phyloP scores from a whole-genome alignment of 2,888 invertebrate species.

The Zaprionus bogoriensis region DNA sequence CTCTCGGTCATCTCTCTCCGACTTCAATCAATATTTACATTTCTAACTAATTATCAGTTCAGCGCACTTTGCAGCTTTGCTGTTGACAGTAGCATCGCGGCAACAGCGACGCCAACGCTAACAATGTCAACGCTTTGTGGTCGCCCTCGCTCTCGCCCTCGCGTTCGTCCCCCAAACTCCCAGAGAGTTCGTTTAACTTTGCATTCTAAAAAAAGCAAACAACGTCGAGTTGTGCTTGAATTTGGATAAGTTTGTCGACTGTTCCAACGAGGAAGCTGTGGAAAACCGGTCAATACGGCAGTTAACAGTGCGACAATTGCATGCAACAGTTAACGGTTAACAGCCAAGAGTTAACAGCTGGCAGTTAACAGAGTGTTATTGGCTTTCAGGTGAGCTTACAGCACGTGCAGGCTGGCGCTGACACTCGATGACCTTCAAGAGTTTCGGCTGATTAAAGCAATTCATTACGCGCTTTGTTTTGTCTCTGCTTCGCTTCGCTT shows the following conservation, averaged over 20 bases:
- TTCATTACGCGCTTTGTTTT: conserved; percentile 11
- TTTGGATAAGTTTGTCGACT: conserved; percentile 18
- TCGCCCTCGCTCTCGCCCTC: conserved; percentile 31
- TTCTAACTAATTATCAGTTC: conserved; percentile 76
- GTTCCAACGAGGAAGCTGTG: background rate
- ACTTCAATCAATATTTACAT: conserved; percentile 74
- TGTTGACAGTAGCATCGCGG: conserved; percentile 31
- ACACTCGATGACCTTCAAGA: conserved; percentile 6
- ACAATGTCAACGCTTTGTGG: conserved; percentile 57
- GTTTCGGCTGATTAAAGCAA: background rate
- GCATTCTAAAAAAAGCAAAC: conserved; percentile 42
- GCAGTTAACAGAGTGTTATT: too few relatives aligned
- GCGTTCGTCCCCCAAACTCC: conserved; percentile 22
- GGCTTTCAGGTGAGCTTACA: too few relatives aligned
- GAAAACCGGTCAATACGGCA: too few relatives aligned
- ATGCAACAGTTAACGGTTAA: too few relatives aligned
- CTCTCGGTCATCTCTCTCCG: conserved; percentile 50
- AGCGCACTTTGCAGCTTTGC: conserved; percentile 70
- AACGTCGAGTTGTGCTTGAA: conserved; percentile 25
- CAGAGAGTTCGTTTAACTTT: conserved; percentile 70
- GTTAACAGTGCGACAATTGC: conserved; percentile 19
- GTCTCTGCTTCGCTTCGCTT: conserved; percentile 13
- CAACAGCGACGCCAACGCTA: conserved; percentile 7
- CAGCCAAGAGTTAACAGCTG: too few relatives aligned
- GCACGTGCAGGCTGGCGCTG: conserved; percentile 1